These are phyloP conservation scores for Telenomus remus DNA, from an alignment of 1,140 invertebrate genomes.

Conservation along the genomic window DNA sequence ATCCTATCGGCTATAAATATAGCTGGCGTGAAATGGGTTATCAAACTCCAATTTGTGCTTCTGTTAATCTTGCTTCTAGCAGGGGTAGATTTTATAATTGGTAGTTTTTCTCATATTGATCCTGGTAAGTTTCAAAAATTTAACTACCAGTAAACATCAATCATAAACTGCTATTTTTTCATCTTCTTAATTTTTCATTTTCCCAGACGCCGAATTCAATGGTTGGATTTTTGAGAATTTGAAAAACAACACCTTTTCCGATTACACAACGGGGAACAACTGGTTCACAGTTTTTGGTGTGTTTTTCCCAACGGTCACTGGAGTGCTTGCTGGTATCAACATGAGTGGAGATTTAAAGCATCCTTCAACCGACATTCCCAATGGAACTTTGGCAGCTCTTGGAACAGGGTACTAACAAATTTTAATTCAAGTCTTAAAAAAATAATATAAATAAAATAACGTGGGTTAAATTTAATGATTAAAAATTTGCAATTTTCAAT, in stretches of 20 bases:
- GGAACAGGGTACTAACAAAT: constrained; percentile 90
- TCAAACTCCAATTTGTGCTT: constrained; percentile 91
- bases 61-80: constrained; percentile 89
- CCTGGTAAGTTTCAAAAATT: constrained; percentile 78
- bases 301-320: constrained; percentile 95
- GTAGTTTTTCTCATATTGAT: constrained; percentile 85
- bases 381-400: constrained; percentile 93
- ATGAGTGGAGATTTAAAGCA: constrained; percentile 97
- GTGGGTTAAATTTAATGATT: no score
- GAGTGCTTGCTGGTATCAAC: constrained; percentile 96
- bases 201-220: constrained; percentile 85
- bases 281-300: constrained; percentile 96
- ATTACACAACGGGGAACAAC: constrained; percentile 85
- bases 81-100: constrained; percentile 91
- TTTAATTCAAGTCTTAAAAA: no score
- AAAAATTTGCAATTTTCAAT: constrained; percentile 3
- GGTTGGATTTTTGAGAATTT: constrained; percentile 90
- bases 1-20: constrained; percentile 91
- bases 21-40: constrained; percentile 94
- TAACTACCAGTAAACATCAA: neutral
- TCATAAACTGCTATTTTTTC: neutral
- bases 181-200: neutral
- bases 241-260: constrained; percentile 87
- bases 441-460: no score
- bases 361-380: constrained; percentile 93